phyloP scores from a whole-genome alignment of 2,113 vertebrate genomes.

The Anolis carolinensis region DNA sequence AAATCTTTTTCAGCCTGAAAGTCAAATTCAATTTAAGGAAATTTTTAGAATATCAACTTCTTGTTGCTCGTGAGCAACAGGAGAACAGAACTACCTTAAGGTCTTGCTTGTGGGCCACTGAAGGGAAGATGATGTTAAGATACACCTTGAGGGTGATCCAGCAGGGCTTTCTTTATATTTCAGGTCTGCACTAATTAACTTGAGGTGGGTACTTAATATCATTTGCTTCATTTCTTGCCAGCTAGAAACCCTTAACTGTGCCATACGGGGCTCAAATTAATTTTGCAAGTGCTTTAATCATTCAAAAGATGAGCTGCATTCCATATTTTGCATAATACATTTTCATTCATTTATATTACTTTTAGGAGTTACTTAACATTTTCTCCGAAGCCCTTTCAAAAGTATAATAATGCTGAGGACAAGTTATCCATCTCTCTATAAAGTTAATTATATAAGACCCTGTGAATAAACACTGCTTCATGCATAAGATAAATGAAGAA shows the following conservation, averaged over 20 bases:
- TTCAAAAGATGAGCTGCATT: constrained; percentile 3
- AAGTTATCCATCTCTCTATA: not conserved
- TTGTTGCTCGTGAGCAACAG: not conserved
- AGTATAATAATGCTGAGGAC: not conserved
- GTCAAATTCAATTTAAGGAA: too few species aligned
- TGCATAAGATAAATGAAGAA: constrained; percentile 8
- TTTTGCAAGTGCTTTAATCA: constrained; percentile 21
- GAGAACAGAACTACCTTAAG: not conserved
- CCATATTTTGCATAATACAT: not conserved
- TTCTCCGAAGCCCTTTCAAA: not conserved
- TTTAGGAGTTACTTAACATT: constrained; percentile 10
- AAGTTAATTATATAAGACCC: constrained; percentile 10
- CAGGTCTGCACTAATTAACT: not conserved
- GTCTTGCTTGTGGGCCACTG: not conserved
- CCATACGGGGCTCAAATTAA: not conserved
- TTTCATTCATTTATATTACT: not conserved
- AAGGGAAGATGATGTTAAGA: not conserved
- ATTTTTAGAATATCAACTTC: too few species aligned
- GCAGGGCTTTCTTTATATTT: not conserved
- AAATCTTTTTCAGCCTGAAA: not conserved
- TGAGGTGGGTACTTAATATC: not conserved
- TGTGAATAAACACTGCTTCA: constrained; percentile 29
- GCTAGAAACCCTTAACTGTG: not conserved
- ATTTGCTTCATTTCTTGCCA: not conserved
- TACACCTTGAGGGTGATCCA: not conserved